Percentiles rank a stretch among this genome's conserved stretches.
Conservation (phyloP, 2,888 invertebrate species). For the Acanthococcus lagerstroemiae region DNA sequence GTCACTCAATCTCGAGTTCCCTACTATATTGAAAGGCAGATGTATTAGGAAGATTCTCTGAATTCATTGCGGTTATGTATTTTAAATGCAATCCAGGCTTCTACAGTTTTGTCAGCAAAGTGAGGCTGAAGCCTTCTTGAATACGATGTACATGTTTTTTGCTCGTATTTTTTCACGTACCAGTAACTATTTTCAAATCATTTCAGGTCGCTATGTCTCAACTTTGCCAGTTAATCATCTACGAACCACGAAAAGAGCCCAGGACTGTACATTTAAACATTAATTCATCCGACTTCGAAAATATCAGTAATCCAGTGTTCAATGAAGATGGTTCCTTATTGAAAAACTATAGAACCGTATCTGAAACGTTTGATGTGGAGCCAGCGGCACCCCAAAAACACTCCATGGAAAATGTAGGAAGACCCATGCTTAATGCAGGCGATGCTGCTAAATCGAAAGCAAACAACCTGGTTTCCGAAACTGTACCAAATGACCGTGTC, state of each 20-base stretch:
- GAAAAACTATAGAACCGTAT: neutral
- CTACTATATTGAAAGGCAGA: too few species aligned
- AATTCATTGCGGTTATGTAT: too few species aligned
- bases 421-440: neutral
- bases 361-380: too few species aligned
- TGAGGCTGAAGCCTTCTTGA: too few species aligned
- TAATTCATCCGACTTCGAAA: neutral
- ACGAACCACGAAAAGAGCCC: neutral
- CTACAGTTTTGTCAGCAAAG: too few species aligned
- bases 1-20: too few species aligned
- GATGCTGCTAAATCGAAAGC: neutral
- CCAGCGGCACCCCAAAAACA: too few species aligned
- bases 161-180: neutral
- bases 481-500: neutral
- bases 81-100: too few species aligned
- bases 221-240: neutral
- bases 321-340: neutral
- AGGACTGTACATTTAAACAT: neutral
- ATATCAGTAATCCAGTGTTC: neutral
- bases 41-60: too few species aligned
- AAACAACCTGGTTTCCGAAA: neutral
- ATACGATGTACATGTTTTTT: neutral
- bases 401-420: neutral
- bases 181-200: neutral
- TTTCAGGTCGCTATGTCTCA: neutral